A percentile compares a stretch with the other conserved stretches of the same genome.
phyloP scores from a whole-genome alignment of 2,888 invertebrate genomes.

The Gryllus longicercus region DNA sequence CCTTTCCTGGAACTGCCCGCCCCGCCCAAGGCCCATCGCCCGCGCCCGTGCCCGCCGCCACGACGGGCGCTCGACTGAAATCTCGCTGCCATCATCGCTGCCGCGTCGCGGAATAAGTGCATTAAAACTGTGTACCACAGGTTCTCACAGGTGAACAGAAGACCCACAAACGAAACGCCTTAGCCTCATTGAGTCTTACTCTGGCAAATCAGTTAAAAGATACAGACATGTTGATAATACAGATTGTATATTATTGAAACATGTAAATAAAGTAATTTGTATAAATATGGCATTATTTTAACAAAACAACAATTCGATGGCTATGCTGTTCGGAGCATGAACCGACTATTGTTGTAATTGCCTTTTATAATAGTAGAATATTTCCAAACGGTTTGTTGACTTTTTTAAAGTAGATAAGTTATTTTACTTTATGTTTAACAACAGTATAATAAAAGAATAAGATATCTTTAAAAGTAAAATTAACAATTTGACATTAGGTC shows the following conservation, averaged over 20 bases:
- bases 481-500: too few species aligned
- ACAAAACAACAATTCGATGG: background rate
- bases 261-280: slow-evolving; percentile 10
- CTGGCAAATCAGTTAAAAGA: background rate
- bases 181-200: slow-evolving; percentile 5
- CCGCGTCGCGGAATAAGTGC: slow-evolving; percentile 2
- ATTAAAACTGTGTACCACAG: slow-evolving; percentile 11
- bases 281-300: background rate
- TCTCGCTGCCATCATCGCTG: background rate
- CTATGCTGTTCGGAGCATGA: too few species aligned
- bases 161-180: slow-evolving; percentile 11
- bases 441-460: too few species aligned
- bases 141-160: slow-evolving; percentile 11
- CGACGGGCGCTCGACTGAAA: background rate
- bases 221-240: slow-evolving; percentile 10
- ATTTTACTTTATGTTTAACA: too few species aligned
- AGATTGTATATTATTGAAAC: slow-evolving; percentile 8
- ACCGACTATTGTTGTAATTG: too few species aligned
- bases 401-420: too few species aligned
- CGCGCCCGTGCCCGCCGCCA: background rate
- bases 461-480: too few species aligned
- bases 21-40: background rate
- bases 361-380: too few species aligned
- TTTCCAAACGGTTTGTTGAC: too few species aligned
- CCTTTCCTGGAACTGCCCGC: slow-evolving; percentile 17